A percentile compares a stretch with the other conserved stretches of the same genome.
Conservation (phyloP, 2,888 invertebrate species). For the Cerastis rubricosa region DNA sequence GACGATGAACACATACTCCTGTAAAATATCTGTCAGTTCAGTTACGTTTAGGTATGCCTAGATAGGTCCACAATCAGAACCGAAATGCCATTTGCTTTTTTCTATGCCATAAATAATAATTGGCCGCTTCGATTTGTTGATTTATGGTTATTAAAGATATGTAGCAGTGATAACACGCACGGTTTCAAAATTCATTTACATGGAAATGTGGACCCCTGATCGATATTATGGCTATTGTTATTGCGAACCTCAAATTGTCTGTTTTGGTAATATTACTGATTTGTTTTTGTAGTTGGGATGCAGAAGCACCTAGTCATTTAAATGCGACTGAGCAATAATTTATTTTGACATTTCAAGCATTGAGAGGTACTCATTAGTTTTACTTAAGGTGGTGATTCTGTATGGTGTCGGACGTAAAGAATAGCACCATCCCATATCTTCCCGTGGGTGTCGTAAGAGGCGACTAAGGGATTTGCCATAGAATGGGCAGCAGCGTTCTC, state of each 20-base stretch:
- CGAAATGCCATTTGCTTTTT: conserved; percentile 73
- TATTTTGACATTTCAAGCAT: background rate
- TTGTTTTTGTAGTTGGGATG: conserved; percentile 1
- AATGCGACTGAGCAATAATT: background rate
- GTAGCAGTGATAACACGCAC: conserved; percentile 78
- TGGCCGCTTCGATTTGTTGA: conserved; percentile 83
- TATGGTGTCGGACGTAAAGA: no score
- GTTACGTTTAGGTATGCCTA: conserved; percentile 28
- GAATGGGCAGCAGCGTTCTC: no score
- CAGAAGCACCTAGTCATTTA: background rate
- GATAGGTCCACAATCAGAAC: conserved; percentile 54
- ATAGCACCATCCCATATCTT: no score
- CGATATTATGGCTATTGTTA: conserved; percentile 63
- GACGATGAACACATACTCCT: background rate
- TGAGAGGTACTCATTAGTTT: background rate
- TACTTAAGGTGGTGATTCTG: no score
- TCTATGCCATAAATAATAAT: conserved; percentile 85
- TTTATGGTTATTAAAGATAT: conserved; percentile 90
- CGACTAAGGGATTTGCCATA: no score
- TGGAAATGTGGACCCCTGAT: conserved; percentile 81
- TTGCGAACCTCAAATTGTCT: conserved; percentile 62
- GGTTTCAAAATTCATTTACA: conserved; percentile 86
- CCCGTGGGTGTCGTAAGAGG: no score
- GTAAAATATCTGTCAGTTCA: conserved; percentile 25
- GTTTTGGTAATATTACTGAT: background rate